phyloP scores from a whole-genome alignment of 2,113 vertebrate species.

The Brienomyrus brachyistius region DNA sequence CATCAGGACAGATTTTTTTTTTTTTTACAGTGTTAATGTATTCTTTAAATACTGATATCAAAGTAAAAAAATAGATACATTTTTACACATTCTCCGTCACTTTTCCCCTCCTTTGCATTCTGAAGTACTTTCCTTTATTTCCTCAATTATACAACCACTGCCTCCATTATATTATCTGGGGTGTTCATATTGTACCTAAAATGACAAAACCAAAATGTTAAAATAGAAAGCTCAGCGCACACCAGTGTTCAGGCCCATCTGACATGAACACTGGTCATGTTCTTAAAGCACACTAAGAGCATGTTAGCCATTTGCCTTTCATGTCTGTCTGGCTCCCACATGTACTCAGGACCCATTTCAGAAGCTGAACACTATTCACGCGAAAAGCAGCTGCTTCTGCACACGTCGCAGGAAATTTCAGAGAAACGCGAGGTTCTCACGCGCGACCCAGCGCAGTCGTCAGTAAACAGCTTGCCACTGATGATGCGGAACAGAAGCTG shows the following conservation, averaged over 20 bases:
- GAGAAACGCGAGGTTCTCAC: no score
- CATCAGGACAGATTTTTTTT: background rate
- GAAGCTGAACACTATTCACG: background rate
- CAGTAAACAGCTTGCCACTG: background rate
- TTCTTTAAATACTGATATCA: slow-evolving; percentile 10
- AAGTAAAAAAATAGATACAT: slow-evolving; percentile 22
- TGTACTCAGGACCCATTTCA: background rate
- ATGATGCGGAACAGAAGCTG: background rate
- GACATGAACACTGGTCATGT: background rate
- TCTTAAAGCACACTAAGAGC: background rate
- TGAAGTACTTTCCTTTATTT: slow-evolving; percentile 27
- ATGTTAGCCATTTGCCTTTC: background rate
- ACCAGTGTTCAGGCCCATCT: background rate
- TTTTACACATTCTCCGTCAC: background rate
- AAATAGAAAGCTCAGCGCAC: background rate
- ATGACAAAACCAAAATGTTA: slow-evolving; percentile 28
- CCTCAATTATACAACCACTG: slow-evolving; percentile 26
- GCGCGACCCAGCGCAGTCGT: background rate
- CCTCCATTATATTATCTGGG: slow-evolving; percentile 33
- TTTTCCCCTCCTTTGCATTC: slow-evolving; percentile 20
- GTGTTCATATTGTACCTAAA: slow-evolving; percentile 31
- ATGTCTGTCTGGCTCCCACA: background rate
- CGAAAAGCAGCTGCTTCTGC: background rate
- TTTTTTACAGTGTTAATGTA: background rate
- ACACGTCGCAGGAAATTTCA: background rate